phyloP scores from a whole-genome alignment of 2,113 vertebrate species.

The Dermatemys mawii region DNA sequence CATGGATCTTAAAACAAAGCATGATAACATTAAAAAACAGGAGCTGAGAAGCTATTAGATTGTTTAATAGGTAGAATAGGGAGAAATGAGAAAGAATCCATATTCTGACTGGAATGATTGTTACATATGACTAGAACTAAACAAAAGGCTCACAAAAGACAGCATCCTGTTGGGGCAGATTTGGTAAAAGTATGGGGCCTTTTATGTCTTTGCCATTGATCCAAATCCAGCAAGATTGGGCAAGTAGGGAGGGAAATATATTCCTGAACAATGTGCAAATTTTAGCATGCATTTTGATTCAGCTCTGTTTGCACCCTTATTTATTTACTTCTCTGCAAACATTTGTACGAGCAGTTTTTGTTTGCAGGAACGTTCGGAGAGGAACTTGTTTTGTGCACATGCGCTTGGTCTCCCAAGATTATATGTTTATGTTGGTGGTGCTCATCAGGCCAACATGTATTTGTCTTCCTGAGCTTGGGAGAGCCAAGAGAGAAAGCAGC shows the following conservation, averaged over 20 bases:
- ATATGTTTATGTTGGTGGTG: background rate
- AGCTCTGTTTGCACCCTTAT: background rate
- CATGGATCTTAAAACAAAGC: background rate
- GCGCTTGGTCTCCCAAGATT: background rate
- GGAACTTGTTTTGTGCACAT: background rate
- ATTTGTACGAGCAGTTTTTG: background rate
- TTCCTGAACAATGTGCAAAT: background rate
- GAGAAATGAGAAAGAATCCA: background rate
- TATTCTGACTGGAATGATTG: background rate
- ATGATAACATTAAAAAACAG: background rate
- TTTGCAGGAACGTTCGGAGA: background rate
- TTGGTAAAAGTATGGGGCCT: background rate
- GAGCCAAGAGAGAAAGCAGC: background rate
- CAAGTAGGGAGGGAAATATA: background rate
- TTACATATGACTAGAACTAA: background rate
- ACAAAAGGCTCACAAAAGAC: background rate
- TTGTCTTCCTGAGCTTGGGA: background rate
- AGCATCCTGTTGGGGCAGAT: background rate
- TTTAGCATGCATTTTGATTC: background rate
- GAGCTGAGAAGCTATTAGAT: background rate
- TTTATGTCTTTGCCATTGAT: background rate
- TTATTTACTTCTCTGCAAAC: background rate
- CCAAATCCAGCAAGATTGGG: background rate
- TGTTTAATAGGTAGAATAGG: slow-evolving; percentile 19
- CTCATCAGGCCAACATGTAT: background rate